These are phyloP conservation scores for Orcinus orca DNA, from an alignment of 2,113 vertebrate species.

Conservation along the genomic window DNA sequence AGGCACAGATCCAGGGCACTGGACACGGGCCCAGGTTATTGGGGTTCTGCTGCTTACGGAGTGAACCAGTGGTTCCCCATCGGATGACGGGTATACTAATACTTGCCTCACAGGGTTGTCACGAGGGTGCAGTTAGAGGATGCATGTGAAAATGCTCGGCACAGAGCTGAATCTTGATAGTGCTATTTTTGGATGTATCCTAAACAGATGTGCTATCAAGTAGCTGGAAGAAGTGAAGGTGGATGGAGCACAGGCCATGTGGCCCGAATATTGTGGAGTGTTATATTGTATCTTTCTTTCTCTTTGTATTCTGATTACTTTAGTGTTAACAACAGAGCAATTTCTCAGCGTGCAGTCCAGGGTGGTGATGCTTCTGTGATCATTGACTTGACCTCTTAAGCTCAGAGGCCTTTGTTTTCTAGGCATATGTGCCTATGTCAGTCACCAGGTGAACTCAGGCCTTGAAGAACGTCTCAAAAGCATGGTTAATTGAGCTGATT, in stretches of 20 bases:
- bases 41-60: background rate
- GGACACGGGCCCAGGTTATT: background rate
- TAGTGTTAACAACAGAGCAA: background rate
- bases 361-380: background rate
- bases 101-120: slow-evolving; percentile 27
- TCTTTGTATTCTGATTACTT: background rate
- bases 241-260: background rate
- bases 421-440: background rate
- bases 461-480: background rate
- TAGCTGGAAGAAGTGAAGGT: slow-evolving; percentile 11
- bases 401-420: background rate
- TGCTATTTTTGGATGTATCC: slow-evolving; percentile 51
- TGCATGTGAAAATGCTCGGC: background rate
- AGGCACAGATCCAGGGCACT: background rate
- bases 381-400: background rate
- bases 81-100: background rate
- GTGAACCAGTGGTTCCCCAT: background rate
- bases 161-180: slow-evolving; percentile 15
- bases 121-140: slow-evolving; percentile 53
- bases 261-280: background rate
- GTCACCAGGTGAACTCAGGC: background rate
- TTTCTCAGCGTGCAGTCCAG: background rate
- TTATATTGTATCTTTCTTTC: background rate
- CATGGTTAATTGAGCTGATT: background rate
- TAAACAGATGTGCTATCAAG: slow-evolving; percentile 43